Conservation (phyloP, 2,888 invertebrate species). For the Athrips mouffetella region DNA sequence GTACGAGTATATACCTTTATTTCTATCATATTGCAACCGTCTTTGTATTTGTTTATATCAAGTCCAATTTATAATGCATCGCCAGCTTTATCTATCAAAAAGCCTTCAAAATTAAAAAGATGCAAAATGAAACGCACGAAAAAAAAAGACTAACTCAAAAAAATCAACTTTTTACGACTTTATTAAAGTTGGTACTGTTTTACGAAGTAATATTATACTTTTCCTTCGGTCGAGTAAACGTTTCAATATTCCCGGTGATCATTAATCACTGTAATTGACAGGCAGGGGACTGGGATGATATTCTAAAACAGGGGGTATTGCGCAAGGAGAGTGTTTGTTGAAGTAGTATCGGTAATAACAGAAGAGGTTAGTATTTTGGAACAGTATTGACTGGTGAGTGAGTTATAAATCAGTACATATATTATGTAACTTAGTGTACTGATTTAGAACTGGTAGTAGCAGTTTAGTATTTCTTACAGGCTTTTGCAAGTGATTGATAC, state of each 20-base stretch:
- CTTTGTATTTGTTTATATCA: too few species aligned
- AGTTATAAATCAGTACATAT: too few species aligned
- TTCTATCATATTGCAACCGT: too few species aligned
- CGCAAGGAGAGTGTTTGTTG: not conserved
- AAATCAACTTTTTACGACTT: conserved; percentile 35
- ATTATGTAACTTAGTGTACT: too few species aligned
- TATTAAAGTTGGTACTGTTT: conserved; percentile 65
- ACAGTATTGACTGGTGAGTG: too few species aligned
- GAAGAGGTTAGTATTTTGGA: too few species aligned
- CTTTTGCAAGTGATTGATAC: too few species aligned
- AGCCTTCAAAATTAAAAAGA: not conserved
- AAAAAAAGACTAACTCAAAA: not conserved
- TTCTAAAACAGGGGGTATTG: conserved; percentile 15
- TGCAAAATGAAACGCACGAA: not conserved
- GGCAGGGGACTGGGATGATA: conserved; percentile 55
- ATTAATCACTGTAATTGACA: conserved; percentile 77
- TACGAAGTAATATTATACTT: conserved; percentile 67
- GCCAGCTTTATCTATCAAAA: too few species aligned
- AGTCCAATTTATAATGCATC: too few species aligned
- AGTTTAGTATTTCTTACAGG: too few species aligned
- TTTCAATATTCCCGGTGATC: conserved; percentile 73
- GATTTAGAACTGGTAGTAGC: too few species aligned
- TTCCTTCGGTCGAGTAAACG: conserved; percentile 67
- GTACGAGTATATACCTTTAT: too few species aligned
- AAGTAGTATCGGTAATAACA: not conserved